phyloP scores from a whole-genome alignment of 2,888 invertebrate genomes.

The Cheiracanthium punctorium region DNA sequence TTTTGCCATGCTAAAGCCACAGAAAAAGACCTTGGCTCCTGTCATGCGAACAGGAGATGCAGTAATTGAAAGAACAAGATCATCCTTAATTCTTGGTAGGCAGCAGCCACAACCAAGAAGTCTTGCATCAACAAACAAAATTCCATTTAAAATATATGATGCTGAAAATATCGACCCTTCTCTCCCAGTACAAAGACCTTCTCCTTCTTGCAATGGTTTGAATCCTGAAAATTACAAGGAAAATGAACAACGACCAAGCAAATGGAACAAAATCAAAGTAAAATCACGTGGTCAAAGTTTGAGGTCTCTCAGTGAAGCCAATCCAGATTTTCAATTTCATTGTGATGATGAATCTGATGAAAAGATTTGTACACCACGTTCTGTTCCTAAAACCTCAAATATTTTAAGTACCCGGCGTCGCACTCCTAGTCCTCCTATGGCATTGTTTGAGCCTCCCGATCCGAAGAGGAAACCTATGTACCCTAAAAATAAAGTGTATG shows the following conservation, averaged over 20 bases:
- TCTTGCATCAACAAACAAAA: conserved; percentile 1
- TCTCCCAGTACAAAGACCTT: conserved; percentile 64
- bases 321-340: conserved; percentile 32
- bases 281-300: conserved; percentile 21
- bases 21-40: conserved; percentile 81
- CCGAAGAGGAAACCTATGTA: conserved; percentile 78
- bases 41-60: conserved; percentile 75
- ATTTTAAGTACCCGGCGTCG: background rate
- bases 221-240: conserved; percentile 79
- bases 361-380: conserved; percentile 24
- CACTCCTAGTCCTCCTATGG: conserved; percentile 78
- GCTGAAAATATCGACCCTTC: conserved; percentile 72
- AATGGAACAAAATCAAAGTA: conserved; percentile 80
- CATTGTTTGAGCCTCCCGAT: conserved; percentile 81
- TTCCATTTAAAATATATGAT: conserved; percentile 71
- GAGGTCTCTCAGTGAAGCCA: too few relatives aligned
- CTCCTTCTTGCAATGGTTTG: conserved; percentile 74
- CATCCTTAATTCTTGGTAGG: conserved; percentile 8
- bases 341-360: conserved; percentile 29
- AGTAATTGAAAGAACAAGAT: conserved; percentile 70
- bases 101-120: conserved; percentile 43
- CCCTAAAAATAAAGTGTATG: conserved; percentile 62
- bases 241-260: conserved; percentile 83
- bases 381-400: conserved; percentile 33
- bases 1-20: conserved; percentile 82